Evolutionary conservation across 2,888 invertebrate genomes (phyloP).

Genomic region (Andrena minutula): DNA sequence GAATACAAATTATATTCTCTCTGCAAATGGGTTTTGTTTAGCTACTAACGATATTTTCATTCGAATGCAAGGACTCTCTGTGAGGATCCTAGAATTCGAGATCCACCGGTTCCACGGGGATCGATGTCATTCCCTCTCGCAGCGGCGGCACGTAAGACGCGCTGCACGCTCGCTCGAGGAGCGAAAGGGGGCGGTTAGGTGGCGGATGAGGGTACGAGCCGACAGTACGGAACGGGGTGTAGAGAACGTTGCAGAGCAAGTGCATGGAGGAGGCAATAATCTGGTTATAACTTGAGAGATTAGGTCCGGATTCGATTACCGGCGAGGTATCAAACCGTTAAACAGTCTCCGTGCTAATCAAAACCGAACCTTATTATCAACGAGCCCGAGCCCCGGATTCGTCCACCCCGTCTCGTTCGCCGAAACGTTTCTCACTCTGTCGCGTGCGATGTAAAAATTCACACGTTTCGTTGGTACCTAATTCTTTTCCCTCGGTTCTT

Average conservation of each 20-base stretch:
- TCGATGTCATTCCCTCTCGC: conserved; percentile 4
- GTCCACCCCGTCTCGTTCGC: conserved; percentile 64
- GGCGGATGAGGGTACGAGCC: conserved; percentile 71
- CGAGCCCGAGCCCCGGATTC: conserved; percentile 74
- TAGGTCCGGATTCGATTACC: conserved; percentile 86
- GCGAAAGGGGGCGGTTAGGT: conserved; percentile 43
- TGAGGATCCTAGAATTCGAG: neutral
- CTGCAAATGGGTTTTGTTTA: no score
- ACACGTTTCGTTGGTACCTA: neutral
- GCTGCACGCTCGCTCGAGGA: conserved; percentile 39
- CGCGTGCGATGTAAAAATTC: neutral
- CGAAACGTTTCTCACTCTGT: conserved; percentile 5
- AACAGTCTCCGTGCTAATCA: conserved; percentile 86
- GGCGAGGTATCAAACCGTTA: conserved; percentile 85
- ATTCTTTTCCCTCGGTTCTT: neutral
- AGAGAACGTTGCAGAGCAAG: conserved; percentile 79
- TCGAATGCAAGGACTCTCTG: neutral
- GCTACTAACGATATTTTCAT: neutral
- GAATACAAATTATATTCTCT: no score
- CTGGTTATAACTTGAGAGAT: conserved; percentile 86
- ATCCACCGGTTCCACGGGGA: neutral
- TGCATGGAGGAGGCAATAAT: conserved; percentile 85
- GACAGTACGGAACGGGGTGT: conserved; percentile 76
- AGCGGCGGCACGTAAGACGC: conserved; percentile 46
- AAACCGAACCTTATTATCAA: conserved; percentile 85